Percentiles rank a stretch among this genome's conserved stretches.
Evolutionary conservation across 2,888 invertebrate species (phyloP).

Genomic region (Hypolimnas misippus): DNA sequence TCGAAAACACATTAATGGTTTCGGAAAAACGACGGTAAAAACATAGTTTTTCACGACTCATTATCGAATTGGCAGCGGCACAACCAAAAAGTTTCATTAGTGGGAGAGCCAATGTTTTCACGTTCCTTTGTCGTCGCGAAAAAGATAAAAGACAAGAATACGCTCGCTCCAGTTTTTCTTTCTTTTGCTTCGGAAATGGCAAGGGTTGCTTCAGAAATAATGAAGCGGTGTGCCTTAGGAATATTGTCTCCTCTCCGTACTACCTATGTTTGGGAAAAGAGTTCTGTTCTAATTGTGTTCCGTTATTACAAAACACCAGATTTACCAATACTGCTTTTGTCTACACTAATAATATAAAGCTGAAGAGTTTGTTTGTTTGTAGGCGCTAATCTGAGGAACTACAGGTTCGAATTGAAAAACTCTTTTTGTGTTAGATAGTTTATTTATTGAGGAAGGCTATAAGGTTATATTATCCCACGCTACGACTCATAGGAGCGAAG

Average conservation of each 20-base stretch:
- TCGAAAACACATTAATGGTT: slow-evolving; percentile 25
- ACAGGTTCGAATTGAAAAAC: too few species aligned
- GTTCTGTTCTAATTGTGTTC: background rate
- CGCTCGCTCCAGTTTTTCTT: slow-evolving; percentile 67
- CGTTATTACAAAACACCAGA: background rate
- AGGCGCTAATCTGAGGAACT: too few species aligned
- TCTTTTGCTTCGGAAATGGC: slow-evolving; percentile 49
- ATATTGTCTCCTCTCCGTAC: slow-evolving; percentile 46
- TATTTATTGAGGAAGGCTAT: too few species aligned
- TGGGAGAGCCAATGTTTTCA: slow-evolving; percentile 60
- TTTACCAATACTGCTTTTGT: background rate
- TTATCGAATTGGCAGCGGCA: slow-evolving; percentile 56
- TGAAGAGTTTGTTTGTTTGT: too few species aligned
- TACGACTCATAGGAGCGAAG: too few species aligned
- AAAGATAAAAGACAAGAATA: slow-evolving; percentile 64
- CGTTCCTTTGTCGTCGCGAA: slow-evolving; percentile 60
- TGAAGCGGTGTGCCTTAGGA: slow-evolving; percentile 57
- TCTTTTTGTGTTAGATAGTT: too few species aligned
- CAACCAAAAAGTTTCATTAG: slow-evolving; percentile 70
- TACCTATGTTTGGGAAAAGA: slow-evolving; percentile 4
- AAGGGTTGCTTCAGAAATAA: slow-evolving; percentile 52
- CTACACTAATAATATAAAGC: too few species aligned
- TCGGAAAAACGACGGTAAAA: slow-evolving; percentile 23
- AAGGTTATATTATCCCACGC: too few species aligned
- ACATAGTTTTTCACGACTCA: slow-evolving; percentile 45